Evolutionary conservation across 1,140 invertebrate genomes (phyloP).

Genomic region (Drosophila parvula): DNA sequence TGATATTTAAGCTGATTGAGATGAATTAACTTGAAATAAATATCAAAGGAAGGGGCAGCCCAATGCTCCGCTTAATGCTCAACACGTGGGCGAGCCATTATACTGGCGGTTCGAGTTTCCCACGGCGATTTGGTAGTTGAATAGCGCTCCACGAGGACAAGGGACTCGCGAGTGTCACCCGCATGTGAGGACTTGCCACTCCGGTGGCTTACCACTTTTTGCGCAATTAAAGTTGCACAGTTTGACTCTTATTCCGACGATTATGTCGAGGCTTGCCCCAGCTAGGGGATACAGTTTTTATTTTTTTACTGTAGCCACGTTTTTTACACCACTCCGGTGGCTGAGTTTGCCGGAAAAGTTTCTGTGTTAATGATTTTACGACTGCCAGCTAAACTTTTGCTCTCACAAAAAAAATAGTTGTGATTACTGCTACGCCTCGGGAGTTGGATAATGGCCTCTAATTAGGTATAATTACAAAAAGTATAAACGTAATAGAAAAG

Average conservation of each 20-base stretch:
- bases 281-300: background rate
- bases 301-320: slow-evolving; percentile 1
- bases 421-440: background rate
- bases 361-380: slow-evolving; percentile 44
- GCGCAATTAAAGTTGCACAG: slow-evolving; percentile 62
- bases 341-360: slow-evolving; percentile 30
- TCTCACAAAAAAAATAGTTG: slow-evolving; percentile 24
- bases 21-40: slow-evolving; percentile 74
- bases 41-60: slow-evolving; percentile 38
- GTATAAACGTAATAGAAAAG: slow-evolving; percentile 8
- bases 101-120: slow-evolving; percentile 16
- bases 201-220: slow-evolving; percentile 42
- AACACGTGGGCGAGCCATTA: slow-evolving; percentile 56
- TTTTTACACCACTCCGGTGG: slow-evolving; percentile 9
- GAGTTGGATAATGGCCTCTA: slow-evolving; percentile 31
- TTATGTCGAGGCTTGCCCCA: slow-evolving; percentile 41
- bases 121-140: slow-evolving; percentile 32
- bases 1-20: slow-evolving; percentile 79
- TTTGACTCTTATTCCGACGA: slow-evolving; percentile 41
- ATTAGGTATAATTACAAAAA: slow-evolving; percentile 29
- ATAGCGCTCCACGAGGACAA: slow-evolving; percentile 7
- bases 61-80: slow-evolving; percentile 37
- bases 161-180: slow-evolving; percentile 47
- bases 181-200: slow-evolving; percentile 5
- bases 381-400: slow-evolving; percentile 40